A percentile compares a stretch with the other conserved stretches of the same genome.
Evolutionary conservation across 30 jellyfish, hydroid and myxozoan genomes (phyloP).

Genomic region (Rhopilema esculentum): DNA sequence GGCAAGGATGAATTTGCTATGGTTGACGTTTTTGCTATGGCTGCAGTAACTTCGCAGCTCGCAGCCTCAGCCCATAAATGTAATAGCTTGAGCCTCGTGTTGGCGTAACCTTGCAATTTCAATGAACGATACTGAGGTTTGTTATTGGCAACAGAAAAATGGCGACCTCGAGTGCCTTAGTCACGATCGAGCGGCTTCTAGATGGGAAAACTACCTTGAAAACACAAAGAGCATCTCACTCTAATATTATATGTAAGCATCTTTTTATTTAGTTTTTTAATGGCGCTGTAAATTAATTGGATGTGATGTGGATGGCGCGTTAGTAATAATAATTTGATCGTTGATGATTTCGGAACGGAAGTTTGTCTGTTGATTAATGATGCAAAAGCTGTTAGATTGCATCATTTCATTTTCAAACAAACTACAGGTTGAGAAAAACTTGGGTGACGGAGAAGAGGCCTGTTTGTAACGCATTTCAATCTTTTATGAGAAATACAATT

Average conservation of each 20-base stretch:
- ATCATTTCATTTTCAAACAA: no score
- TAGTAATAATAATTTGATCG: not conserved
- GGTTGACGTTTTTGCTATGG: no score
- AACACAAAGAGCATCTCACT: constrained; percentile 65
- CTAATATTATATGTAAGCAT: constrained; percentile 71
- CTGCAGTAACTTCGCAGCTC: no score
- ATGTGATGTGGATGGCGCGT: not conserved
- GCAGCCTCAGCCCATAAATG: no score
- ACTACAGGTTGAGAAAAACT: no score
- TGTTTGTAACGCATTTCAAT: no score
- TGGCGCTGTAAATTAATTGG: not conserved
- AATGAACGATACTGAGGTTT: not conserved
- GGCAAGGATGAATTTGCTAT: no score
- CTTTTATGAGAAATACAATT: no score
- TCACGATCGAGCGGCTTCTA: constrained; percentile 69
- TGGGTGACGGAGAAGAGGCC: no score
- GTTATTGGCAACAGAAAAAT: constrained; percentile 27
- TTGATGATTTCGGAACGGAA: not conserved
- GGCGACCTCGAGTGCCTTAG: constrained; percentile 68
- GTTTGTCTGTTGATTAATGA: no score
- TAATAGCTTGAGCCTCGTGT: no score
- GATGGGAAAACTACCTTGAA: constrained; percentile 78
- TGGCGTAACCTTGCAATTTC: not conserved
- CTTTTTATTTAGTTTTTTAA: not conserved
- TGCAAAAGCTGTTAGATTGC: no score